phyloP scores from a whole-genome alignment of 1,140 invertebrate genomes.

The Trachelipus rathkii region DNA sequence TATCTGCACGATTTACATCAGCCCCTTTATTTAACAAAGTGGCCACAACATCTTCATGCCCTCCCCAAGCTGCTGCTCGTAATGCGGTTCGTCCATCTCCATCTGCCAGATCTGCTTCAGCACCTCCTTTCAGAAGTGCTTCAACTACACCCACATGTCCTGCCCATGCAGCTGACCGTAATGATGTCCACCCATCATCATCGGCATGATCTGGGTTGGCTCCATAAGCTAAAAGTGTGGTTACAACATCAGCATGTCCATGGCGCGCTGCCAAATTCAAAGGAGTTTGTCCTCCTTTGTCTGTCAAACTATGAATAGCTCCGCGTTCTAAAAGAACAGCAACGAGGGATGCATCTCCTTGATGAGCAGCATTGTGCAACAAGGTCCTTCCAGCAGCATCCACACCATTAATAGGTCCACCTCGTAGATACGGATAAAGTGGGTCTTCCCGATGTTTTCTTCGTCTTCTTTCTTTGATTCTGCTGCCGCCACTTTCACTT shows the following conservation, averaged over 20 bases:
- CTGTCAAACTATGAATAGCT: constrained; percentile 60
- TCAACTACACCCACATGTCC: constrained; percentile 73
- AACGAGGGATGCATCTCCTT: constrained; percentile 64
- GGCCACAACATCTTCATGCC: constrained; percentile 85
- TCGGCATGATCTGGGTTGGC: constrained; percentile 63
- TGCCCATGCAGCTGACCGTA: constrained; percentile 81
- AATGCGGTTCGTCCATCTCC: constrained; percentile 81
- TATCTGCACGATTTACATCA: constrained; percentile 78
- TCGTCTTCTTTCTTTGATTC: constrained; percentile 32
- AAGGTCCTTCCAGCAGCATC: constrained; percentile 64
- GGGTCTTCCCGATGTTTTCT: constrained; percentile 38
- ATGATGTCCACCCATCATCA: constrained; percentile 58
- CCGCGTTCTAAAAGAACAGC: constrained; percentile 60
- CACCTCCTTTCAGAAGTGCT: constrained; percentile 67
- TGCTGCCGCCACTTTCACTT: constrained; percentile 32
- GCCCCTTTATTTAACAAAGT: constrained; percentile 78
- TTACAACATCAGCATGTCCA: constrained; percentile 81
- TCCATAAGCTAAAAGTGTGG: constrained; percentile 70
- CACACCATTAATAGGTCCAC: constrained; percentile 47
- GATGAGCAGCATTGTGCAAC: constrained; percentile 69
- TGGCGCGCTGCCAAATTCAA: constrained; percentile 76
- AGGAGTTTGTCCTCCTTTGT: constrained; percentile 73
- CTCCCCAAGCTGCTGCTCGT: constrained; percentile 65
- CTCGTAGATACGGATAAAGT: constrained; percentile 42
- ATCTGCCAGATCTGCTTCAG: constrained; percentile 76